Conservation (phyloP, 2,888 invertebrate genomes). For the Crocallis elinguaria region DNA sequence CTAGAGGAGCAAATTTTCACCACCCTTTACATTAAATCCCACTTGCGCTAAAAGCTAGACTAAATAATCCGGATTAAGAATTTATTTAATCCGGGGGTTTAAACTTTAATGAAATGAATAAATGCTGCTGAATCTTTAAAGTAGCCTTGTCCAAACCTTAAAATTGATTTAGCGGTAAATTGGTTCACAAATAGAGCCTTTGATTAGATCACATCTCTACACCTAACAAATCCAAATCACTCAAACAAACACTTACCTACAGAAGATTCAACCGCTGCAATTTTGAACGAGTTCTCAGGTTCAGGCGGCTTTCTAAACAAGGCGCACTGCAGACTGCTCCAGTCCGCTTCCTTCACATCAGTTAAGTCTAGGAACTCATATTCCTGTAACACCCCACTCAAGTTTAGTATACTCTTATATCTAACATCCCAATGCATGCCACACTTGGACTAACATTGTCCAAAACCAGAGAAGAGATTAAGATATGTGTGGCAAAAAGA, state of each 20-base stretch:
- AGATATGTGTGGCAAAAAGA: too few species aligned
- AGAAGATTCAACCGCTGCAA: conserved; percentile 55
- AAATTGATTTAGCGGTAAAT: too few species aligned
- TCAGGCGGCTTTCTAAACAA: conserved; percentile 69
- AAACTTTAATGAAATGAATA: too few species aligned
- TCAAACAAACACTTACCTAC: conserved; percentile 58
- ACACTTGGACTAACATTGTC: conserved; percentile 9
- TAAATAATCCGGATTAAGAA: too few species aligned
- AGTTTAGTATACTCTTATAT: conserved; percentile 45
- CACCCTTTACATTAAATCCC: background rate
- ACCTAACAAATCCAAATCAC: background rate
- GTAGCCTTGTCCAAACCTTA: too few species aligned
- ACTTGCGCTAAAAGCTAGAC: too few species aligned
- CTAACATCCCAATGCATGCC: conserved; percentile 21
- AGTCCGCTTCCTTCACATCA: conserved; percentile 89
- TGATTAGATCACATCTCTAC: too few species aligned
- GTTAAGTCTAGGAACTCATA: conserved; percentile 91
- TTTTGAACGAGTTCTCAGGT: conserved; percentile 25
- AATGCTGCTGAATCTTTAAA: too few species aligned
- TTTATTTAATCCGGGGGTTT: too few species aligned
- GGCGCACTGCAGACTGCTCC: conserved; percentile 86
- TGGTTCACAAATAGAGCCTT: too few species aligned
- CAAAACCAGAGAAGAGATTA: conserved; percentile 2
- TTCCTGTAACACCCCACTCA: conserved; percentile 80
- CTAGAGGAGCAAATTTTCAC: background rate